Conservation (phyloP, 2,797 vertebrate genomes). For the Gymnodraco acuticeps region DNA sequence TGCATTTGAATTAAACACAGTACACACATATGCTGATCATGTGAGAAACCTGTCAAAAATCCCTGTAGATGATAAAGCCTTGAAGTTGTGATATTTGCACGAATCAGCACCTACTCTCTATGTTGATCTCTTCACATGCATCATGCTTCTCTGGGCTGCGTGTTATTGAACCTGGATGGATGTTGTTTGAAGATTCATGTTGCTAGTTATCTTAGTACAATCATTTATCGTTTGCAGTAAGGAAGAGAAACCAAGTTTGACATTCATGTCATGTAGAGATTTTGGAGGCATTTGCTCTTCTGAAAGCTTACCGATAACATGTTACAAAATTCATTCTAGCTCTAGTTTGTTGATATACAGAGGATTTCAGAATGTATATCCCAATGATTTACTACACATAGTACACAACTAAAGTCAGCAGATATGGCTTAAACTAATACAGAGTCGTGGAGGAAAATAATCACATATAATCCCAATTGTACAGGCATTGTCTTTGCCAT, state of each 20-base stretch:
- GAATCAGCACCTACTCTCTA: slow-evolving; percentile 29
- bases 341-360: not conserved
- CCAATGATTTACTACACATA: not conserved
- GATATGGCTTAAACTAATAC: not conserved
- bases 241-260: no score
- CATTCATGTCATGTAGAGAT: no score
- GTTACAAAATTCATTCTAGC: not conserved
- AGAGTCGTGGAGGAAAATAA: not conserved
- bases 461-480: not conserved
- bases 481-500: not conserved
- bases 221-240: no score
- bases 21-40: slow-evolving; percentile 22
- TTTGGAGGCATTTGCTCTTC: no score
- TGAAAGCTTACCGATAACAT: no score
- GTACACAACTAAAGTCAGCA: not conserved
- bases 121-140: not conserved
- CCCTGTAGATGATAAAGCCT: slow-evolving; percentile 32
- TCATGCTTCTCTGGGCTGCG: not conserved
- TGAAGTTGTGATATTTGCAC: slow-evolving; percentile 42
- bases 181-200: not conserved
- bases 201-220: not conserved
- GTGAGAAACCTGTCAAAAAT: slow-evolving; percentile 52
- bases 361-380: not conserved
- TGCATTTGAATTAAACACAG: slow-evolving; percentile 48
- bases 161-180: not conserved